These are phyloP conservation scores for Ypsolopha scabrella DNA, from an alignment of 2,888 invertebrate species.

Conservation along the genomic window DNA sequence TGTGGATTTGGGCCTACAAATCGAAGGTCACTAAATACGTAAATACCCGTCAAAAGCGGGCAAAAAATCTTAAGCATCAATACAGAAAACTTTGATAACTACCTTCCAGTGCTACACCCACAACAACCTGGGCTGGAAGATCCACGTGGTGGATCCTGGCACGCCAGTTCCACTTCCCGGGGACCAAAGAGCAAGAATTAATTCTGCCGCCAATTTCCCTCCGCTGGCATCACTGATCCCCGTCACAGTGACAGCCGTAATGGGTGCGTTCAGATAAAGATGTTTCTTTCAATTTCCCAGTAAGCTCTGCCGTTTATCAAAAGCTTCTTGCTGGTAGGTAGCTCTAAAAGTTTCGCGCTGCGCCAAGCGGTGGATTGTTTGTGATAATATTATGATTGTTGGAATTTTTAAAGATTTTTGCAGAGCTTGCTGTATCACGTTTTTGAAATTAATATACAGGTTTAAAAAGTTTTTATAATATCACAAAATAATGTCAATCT, in stretches of 20 bases:
- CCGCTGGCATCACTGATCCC: conserved; percentile 12
- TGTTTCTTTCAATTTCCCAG: background rate
- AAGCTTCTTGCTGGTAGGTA: background rate
- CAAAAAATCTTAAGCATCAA: no score
- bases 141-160: conserved; percentile 85
- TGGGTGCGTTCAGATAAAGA: conserved; percentile 28
- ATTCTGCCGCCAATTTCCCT: conserved; percentile 15
- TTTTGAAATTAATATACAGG: conserved; percentile 26
- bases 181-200: conserved; percentile 26
- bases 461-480: conserved; percentile 36
- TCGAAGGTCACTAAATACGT: no score
- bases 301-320: conserved; percentile 11
- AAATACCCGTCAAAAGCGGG: no score
- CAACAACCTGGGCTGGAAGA: conserved; percentile 93
- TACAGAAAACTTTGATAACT: no score
- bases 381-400: background rate
- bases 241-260: conserved; percentile 21
- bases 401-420: conserved; percentile 2
- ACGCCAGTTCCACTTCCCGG: conserved; percentile 40
- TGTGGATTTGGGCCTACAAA: no score
- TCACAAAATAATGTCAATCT: conserved; percentile 50
- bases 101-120: conserved; percentile 88
- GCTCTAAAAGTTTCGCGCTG: background rate
- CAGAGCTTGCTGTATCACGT: conserved; percentile 18
- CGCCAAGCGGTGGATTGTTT: background rate